Evolutionary conservation across 2,113 vertebrate genomes (phyloP).

Genomic region (Pyrgilauda ruficollis): DNA sequence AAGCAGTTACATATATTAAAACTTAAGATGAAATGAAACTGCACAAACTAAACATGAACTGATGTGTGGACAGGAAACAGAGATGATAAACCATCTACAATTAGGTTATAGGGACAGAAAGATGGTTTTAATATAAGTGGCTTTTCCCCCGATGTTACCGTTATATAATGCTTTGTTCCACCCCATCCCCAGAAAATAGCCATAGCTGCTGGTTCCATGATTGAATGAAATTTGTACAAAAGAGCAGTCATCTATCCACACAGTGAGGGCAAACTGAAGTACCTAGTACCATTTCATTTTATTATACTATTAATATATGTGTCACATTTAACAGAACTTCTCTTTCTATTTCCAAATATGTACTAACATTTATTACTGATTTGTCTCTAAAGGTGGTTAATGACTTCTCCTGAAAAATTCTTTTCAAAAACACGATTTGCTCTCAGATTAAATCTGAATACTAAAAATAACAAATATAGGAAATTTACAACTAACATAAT

Average conservation of each 20-base stretch:
- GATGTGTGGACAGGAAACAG: neutral
- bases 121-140: neutral
- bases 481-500: neutral
- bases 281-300: neutral
- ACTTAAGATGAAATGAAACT: neutral
- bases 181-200: neutral
- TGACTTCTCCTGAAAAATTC: neutral
- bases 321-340: neutral
- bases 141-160: neutral
- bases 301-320: neutral
- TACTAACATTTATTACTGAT: neutral
- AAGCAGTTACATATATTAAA: neutral
- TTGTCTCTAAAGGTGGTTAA: neutral
- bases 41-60: neutral
- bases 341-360: neutral
- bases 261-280: neutral
- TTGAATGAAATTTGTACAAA: neutral
- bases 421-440: neutral
- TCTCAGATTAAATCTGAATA: neutral
- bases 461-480: neutral
- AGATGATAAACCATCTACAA: fast-evolving
- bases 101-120: neutral
- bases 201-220: neutral
- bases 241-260: neutral
- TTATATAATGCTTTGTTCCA: neutral